Evolutionary conservation across 2,797 vertebrate genomes (phyloP).

Genomic region (Labeo calbasu): DNA sequence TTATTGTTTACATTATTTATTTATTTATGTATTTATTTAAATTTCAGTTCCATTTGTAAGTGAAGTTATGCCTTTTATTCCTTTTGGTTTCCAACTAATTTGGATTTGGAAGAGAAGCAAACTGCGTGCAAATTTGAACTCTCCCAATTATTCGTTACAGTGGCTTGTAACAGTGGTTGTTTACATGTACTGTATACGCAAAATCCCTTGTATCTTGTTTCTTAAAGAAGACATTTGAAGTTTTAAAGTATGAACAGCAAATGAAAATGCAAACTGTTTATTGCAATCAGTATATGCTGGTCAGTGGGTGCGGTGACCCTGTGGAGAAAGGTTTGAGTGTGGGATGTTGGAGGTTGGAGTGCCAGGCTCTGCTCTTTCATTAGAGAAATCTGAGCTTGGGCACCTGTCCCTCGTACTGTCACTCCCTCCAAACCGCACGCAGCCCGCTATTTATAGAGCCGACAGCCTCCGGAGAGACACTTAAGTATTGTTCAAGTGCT

Average conservation of each 20-base stretch:
- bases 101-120: background rate
- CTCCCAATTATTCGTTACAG: background rate
- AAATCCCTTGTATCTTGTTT: background rate
- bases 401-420: slow-evolving; percentile 91
- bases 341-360: slow-evolving; percentile 66
- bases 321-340: slow-evolving; percentile 35
- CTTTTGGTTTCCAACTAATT: background rate
- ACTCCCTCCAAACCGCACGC: slow-evolving; percentile 70
- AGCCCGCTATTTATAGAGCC: slow-evolving; percentile 83
- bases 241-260: background rate
- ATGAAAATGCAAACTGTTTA: background rate
- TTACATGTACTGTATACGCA: background rate
- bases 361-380: slow-evolving; percentile 85
- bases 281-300: background rate
- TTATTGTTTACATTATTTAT: no score
- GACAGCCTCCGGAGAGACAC: slow-evolving; percentile 25
- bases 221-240: background rate
- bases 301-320: slow-evolving; percentile 7
- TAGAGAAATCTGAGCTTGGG: slow-evolving; percentile 83
- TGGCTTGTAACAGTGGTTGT: background rate
- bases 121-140: background rate
- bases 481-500: background rate
- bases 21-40: background rate
- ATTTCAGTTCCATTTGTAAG: background rate
- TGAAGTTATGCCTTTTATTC: background rate